phyloP scores from a whole-genome alignment of 2,888 invertebrate species.

The Eupithecia insigniata region DNA sequence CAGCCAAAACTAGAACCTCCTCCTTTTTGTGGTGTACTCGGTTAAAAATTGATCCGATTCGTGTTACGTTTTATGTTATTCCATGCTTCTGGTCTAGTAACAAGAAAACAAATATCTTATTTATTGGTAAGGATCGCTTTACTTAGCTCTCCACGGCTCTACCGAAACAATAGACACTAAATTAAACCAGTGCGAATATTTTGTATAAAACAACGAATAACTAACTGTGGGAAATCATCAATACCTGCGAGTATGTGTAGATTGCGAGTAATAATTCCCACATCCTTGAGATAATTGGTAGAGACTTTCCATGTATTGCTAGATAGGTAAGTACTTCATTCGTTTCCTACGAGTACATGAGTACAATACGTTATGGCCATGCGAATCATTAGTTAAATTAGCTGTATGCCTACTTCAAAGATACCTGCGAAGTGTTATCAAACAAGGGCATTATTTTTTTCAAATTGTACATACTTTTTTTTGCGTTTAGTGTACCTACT shows the following conservation, averaged over 20 bases:
- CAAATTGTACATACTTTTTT: background rate
- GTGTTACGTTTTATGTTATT: background rate
- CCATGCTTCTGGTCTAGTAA: background rate
- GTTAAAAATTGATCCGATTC: background rate
- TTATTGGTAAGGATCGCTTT: background rate
- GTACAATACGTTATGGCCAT: background rate
- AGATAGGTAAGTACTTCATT: slow-evolving; percentile 12
- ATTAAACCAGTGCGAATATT: slow-evolving; percentile 2
- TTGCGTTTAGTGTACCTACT: background rate
- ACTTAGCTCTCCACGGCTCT: background rate
- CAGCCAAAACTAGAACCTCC: background rate
- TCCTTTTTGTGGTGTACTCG: background rate
- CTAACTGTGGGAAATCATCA: slow-evolving; percentile 21
- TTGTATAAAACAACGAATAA: slow-evolving; percentile 10
- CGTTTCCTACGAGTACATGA: background rate
- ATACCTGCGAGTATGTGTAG: background rate
- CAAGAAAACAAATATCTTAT: background rate
- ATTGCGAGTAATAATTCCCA: slow-evolving; percentile 18
- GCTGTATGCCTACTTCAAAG: background rate
- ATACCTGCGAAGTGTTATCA: background rate
- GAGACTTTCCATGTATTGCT: slow-evolving; percentile 17
- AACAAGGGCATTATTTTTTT: background rate
- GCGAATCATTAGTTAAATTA: background rate
- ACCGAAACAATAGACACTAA: background rate
- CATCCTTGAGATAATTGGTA: slow-evolving; percentile 25